Evolutionary conservation across 2,888 invertebrate genomes (phyloP), one percentile per base, ranked within the genome.

Genomic region (Lasioglossum morio): DNA sequence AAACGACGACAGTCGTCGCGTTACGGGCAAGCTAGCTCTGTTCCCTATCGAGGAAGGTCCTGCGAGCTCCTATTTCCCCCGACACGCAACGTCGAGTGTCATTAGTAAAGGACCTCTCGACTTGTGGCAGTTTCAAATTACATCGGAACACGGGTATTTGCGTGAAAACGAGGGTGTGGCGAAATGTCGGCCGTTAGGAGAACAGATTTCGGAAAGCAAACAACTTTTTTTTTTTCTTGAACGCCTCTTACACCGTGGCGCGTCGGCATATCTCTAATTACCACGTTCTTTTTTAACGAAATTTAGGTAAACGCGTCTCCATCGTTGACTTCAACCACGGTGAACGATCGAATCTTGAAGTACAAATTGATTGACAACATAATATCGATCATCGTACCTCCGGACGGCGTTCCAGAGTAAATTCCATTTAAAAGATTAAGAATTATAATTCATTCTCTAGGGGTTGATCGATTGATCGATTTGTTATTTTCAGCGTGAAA

Each of bases 321-420:
- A 0, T 99, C 99, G 0, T 95, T 99, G 86, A 98, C 99, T 1
- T 98, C 99, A 0, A 99, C 99, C 0, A 99, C 99, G 0, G 98
- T 98, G 0, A 98, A 98, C 93, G 99, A 99, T 95, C 96, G 99
- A 90, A 98, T 99, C 93, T 96, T 99, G 92, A 99, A 99, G 94
- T 98, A 98, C 93, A 98, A 99, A 95, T 96, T 99, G 73, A 98
- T 99, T 89, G 99, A 99, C 94, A 99, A 99, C 94, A 98, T 99
- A 90, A 96, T 99, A 91, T 98, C 98, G 12, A 97, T 99, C 63
- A 98, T 99, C 0, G 95, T 99, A 43, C 99, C 99, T 0, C 98
- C 98, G 0, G 97, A 97, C 92, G 98, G 98, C 74, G 96, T 98
- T 77, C 99, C 99, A 74, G 98, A 99, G 97, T 97, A 95, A 96